Evolutionary conservation across 2,888 invertebrate species (phyloP), one percentile per base, ranked within the genome.

Genomic region (Leucophora obtusa): DNA sequence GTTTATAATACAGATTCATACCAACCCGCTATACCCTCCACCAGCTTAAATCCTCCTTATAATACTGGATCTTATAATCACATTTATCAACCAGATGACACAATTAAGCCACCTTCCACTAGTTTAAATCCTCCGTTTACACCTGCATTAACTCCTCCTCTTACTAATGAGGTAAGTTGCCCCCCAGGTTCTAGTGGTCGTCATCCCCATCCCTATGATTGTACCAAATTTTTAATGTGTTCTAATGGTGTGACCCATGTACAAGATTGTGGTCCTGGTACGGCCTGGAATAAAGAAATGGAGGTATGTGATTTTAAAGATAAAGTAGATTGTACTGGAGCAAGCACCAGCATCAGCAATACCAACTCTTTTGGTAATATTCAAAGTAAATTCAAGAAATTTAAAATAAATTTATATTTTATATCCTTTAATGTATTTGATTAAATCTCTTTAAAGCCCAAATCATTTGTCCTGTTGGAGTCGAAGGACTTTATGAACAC

Each of bases 141-240:
- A n/a, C 9, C 71, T 0, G 0, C 35, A 10, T 18, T 51, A 0
- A 14, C n/a, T 33, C 21, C 60, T 14, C 1, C 1, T 1, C 1
- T 6, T 24, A 8, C 5, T 5, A 18, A 47, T 21, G 47, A 58
- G 21, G 87, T 89, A 1, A 85, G 86, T 80, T 93, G 93, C 85
- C 92, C 92, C 1, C 82, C 86, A 1, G 89, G 89, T 24, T 85
- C 88, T 6, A 90, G 87, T 66, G 93, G 93, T 0, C 84, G 93
- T 11, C 86, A 91, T 47, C 91, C 92, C 0, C 93, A 93, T 88
- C 92, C 93, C 0, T 87, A 86, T 0, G 91, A 92, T 77, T 94
- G 94, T 82, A 89, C 90, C 0, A 93, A 93, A 85, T 94, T 92
- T 86, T 84, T 93, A 53, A 92, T 92, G 84, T 94, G 94, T 85